Evolutionary conservation across 2,113 vertebrate species (phyloP), one percentile per base, ranked within the genome.

Genomic region (Bubo scandiacus): DNA sequence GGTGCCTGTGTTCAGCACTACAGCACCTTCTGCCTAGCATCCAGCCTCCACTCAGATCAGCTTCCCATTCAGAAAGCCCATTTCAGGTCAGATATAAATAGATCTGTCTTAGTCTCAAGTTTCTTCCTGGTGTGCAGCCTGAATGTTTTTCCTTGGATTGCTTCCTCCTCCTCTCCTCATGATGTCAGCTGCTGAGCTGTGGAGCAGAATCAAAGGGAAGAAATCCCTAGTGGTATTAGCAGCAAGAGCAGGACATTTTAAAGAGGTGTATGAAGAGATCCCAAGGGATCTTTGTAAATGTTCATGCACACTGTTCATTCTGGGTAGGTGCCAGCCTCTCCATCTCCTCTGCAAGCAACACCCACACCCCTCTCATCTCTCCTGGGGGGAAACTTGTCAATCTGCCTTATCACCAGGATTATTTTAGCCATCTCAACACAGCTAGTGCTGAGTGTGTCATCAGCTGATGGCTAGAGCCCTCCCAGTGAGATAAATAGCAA

Each of bases 51-150:
- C 93, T 94, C 95, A 55, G 92, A 94, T 95, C 95, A 84, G 93
- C 87, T 96, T 95, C 94, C 86, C 92, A 94, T 97, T 96, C 95
- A 96, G 89, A 97, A 96, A 97, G 92, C 96, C 95, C 54, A 15
- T 97, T 96, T 97, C 96, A 95, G 96, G 97, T 97, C 97, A 98
- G 96, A 96, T 97, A 97, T 95, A 97, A 97, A 98, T 97, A 97
- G 97, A 96, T 94, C 83, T 72, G 90, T 86, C 96, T 97, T 78
- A 95, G 89, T 96, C 94, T 97, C 95, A 58, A 95, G 93, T 90
- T 96, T 96, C 92, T 95, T 97, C 93, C 95, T 95, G 90, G 95
- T 97, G 89, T 57, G 95, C 95, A 90, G 92, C 89, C 92, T 88
- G 72, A 93, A 86, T 94, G 75, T 93, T 96, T 96, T 96, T 86